phyloP scores from a whole-genome alignment of 1,140 invertebrate species.

The Heterodera schachtii region DNA sequence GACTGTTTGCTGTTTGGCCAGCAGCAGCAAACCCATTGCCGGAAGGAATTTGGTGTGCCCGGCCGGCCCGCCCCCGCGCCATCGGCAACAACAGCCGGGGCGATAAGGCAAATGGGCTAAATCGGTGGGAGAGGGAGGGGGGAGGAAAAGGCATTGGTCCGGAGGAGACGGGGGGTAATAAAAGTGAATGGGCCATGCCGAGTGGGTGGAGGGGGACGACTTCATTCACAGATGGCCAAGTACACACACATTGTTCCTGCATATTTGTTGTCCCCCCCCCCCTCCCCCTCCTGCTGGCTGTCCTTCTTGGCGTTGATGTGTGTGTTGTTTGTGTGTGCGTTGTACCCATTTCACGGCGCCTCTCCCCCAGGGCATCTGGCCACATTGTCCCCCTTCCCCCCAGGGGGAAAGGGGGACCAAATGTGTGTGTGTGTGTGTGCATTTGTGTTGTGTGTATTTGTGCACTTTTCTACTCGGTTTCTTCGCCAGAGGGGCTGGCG shows the following conservation, averaged over 20 bases:
- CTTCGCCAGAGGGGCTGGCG: neutral
- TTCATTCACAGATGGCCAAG: neutral
- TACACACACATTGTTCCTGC: too few species aligned
- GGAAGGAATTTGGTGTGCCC: too few species aligned
- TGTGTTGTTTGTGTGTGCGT: neutral
- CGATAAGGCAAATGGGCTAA: neutral
- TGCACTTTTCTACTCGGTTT: neutral
- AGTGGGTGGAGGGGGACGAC: too few species aligned
- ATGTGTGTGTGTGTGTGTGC: neutral
- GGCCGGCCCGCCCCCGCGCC: too few species aligned
- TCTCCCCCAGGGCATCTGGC: too few species aligned
- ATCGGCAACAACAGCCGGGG: too few species aligned
- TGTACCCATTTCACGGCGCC: too few species aligned
- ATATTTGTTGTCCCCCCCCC: neutral
- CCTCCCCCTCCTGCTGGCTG: neutral
- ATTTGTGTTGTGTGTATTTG: neutral
- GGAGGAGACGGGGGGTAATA: neutral
- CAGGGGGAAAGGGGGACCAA: too few species aligned
- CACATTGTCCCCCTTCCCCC: too few species aligned
- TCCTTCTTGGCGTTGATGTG: neutral
- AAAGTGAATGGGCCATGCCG: neutral
- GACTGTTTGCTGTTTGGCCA: too few species aligned
- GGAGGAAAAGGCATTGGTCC: neutral
- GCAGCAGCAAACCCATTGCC: too few species aligned
- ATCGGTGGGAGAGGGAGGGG: too few species aligned